These are phyloP conservation scores for Thomomys bottae DNA, from an alignment of 2,113 vertebrate species.

Conservation along the genomic window DNA sequence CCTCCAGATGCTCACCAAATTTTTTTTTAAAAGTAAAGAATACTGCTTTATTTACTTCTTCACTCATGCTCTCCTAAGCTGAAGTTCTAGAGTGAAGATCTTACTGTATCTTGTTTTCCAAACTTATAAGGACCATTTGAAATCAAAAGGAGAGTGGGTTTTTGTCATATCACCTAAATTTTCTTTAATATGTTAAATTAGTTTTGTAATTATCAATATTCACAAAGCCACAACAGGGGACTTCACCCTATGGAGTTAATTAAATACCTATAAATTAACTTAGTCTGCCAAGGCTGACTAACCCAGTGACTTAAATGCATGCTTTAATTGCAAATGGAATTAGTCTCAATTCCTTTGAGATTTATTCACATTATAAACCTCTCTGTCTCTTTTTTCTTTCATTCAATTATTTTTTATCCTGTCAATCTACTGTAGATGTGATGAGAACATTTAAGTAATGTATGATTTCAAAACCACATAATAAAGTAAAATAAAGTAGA, in stretches of 20 bases:
- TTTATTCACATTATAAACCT: constrained; percentile 69
- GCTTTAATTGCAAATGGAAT: constrained; percentile 62
- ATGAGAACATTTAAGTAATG: constrained; percentile 74
- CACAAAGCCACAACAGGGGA: constrained; percentile 47
- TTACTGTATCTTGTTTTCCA: not conserved
- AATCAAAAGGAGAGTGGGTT: not conserved
- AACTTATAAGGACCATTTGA: not conserved
- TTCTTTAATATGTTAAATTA: constrained; percentile 48
- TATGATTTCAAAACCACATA: constrained; percentile 25
- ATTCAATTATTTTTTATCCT: constrained; percentile 79
- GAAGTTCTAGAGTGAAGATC: not conserved
- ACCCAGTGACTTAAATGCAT: constrained; percentile 42
- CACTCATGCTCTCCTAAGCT: not conserved
- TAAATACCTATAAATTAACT: constrained; percentile 72
- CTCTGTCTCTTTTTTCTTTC: constrained; percentile 58
- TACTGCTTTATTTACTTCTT: not conserved
- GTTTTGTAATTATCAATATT: constrained; percentile 63
- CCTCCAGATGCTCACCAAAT: not conserved
- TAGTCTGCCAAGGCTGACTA: constrained; percentile 1
- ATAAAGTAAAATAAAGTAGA: constrained; percentile 41
- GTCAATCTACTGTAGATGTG: constrained; percentile 58
- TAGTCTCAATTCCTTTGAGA: constrained; percentile 60
- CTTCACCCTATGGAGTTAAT: constrained; percentile 60
- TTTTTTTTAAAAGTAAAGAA: not conserved
- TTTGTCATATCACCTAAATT: not conserved